Conservation (phyloP, 2,797 vertebrate genomes). For the Thaleichthys pacificus region DNA sequence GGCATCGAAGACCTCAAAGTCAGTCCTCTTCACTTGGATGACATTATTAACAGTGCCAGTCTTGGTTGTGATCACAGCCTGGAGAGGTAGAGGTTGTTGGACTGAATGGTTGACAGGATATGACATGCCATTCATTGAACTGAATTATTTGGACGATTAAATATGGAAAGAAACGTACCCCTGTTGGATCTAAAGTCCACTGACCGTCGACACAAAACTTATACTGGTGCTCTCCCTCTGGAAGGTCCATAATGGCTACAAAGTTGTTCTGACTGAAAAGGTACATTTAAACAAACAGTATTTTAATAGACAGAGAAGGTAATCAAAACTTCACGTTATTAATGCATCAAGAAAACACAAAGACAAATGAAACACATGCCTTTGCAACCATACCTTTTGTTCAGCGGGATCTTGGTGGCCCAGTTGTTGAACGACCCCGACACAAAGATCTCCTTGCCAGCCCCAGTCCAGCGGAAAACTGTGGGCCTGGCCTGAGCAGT, state of each 20-base stretch:
- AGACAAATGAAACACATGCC: too few species aligned
- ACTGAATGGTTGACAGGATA: too few species aligned
- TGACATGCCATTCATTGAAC: too few species aligned
- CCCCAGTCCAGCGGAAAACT: conserved; percentile 90
- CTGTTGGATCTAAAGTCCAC: conserved; percentile 92
- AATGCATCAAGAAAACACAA: too few species aligned
- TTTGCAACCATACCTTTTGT: conserved; percentile 79
- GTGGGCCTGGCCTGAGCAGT: conserved; percentile 85
- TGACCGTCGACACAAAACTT: conserved; percentile 96
- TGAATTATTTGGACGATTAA: too few species aligned
- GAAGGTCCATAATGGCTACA: conserved; percentile 92
- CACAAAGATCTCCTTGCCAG: conserved; percentile 90
- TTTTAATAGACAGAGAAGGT: not conserved
- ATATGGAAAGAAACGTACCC: conserved; percentile 68
- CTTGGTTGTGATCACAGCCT: conserved; percentile 90
- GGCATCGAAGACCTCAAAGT: conserved; percentile 98
- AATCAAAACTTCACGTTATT: too few species aligned
- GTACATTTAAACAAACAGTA: not conserved
- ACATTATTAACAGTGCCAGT: conserved; percentile 92
- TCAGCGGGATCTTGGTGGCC: conserved; percentile 92
- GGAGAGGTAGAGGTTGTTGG: conserved; percentile 1
- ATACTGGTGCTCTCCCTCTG: conserved; percentile 98
- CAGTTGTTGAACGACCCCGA: conserved; percentile 98
- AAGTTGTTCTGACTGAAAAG: conserved; percentile 91
- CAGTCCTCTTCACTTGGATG: conserved; percentile 92